Base-by-base conservation (phyloP, 2,113 vertebrate genomes). In the Plectropomus leopardus region DNA sequence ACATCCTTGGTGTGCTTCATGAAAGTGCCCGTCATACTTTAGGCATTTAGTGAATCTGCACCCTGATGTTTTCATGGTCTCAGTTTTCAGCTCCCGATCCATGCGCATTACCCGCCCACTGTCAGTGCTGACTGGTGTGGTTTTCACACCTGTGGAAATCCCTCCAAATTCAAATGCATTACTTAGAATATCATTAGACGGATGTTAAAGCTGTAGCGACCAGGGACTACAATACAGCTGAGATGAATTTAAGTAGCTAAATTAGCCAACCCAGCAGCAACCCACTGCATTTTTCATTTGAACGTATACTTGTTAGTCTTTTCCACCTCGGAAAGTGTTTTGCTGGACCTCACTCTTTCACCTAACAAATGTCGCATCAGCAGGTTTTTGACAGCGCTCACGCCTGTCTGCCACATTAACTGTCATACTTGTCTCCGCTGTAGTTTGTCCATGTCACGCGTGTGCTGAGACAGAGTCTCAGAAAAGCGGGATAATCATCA, bases 381-480 rank as follows among this genome's bases (percentile, higher is more conserved):
- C 89, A 71, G 8, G n/a, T 86, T 75, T 78, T 6, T 45, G 74
- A 63, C 84, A 76, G 84, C 0, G 5, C 40, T 78, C 64, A 4
- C 48, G 66, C 80, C 57, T 81, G 84, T 86, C 83, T 24, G 70
- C 88, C 85, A 83, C 45, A 28, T 19, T n/a, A n/a, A n/a, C 70
- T 76, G 88, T 86, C 92, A 89, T 57, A 47, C 80, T 58, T 42
- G 81, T 77, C 85, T 59, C 57, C 24, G 23, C 53, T 26, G 57
- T n/a, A 21, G 78, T 60, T 59, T 54, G 54, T 76, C 60, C 42
- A 5, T 84, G 89, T 92, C 86, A 86, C 8, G 3, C 85, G 82
- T 82, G 84, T 84, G 86, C 87, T 88, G 88, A 90, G 80, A 76
- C 65, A 60, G 82, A 78, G 53, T 24, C 50, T 65, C 23, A 32